Evolutionary conservation across 2,888 invertebrate species (phyloP), one percentile per base, ranked within the genome.

Genomic region (Octonoba sinensis): DNA sequence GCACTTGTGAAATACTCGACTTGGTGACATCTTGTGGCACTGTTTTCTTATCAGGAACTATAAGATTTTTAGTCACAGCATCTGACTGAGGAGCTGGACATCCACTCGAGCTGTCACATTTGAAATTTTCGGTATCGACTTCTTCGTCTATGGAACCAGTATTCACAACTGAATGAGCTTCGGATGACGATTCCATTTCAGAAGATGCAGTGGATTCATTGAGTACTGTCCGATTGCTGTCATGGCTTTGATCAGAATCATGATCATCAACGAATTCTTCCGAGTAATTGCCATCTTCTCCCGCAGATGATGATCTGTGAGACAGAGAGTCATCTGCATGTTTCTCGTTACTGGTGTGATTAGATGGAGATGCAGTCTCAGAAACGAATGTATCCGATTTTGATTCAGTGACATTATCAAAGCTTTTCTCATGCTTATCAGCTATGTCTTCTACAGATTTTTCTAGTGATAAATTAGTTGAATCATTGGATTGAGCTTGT

Each of bases 321-420:
- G 36, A 36, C 36, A 36, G 36, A 8, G 36, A 36, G 36, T 69
- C 13, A n/a, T 67, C 54, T 27, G 15, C 46, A 20, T 51, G 20
- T 24, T 51, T 36, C 44, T 27, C 18, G 0, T 24, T 18, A 15
- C n/a, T 51, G 22, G 12, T 44, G 36, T 60, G 27, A 18, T 20
- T 20, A 20, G 24, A 46, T 51, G 59, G 71, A 72, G 72, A 81
- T 36, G 22, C 44, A 27, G 70, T 59, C 20, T 70, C 70, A 46
- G 73, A 64, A 13, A 69, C 20, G 57, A 81, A 81, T 1, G 79
- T 66, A 57, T 81, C 79, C 11, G 69, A 69, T 22, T 81, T 81
- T 13, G 62, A 73, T 46, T 67, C 57, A 20, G 56, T 8, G 18
- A 56, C 56, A 49, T 54, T 56, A n/a, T 47, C 12, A 18, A 44